Base-by-base conservation (phyloP, 2,888 invertebrate species). In the Ectemnius continuus region DNA sequence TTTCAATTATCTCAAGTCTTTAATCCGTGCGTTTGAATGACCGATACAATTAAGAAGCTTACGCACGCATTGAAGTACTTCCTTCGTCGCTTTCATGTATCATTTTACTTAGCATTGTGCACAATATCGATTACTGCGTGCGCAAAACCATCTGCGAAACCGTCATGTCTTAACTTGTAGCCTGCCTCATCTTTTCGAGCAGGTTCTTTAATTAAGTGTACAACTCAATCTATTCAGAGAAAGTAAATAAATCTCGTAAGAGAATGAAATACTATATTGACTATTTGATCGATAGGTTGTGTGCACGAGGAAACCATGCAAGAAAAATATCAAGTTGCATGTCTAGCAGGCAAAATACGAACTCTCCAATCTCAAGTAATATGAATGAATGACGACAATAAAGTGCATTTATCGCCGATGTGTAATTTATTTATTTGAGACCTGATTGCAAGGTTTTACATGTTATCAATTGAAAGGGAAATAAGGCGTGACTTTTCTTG, bases 331-430 rank as follows among this genome's bases (percentile, higher is more conserved):
- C 13, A 4, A 16, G n/a, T 6, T 52, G 52, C 52, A 52, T 14
- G 6, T 52, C 14, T 52, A 52, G 14, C 5, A 4, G 16, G 52
- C 16, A 4, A 14, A 52, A 52, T 5, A 14, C 6, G 52, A 16
- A 52, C 4, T 52, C 2, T 14, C 52, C 5, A 78, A 82, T 86
- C 78, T 83, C 75, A 80, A 82, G 83, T 71, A 64, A 58, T 83
- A 75, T 81, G 84, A 78, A 86, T 84, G 78, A 79, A 72, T 80
- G 81, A 78, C 78, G 88, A 88, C 87, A 88, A 88, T 88, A 88
- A 88, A 88, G 75, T 87, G 84, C 87, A 85, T 88, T 88, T 82
- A 83, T 57, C 65, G 71, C 73, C 70, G 60, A 67, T 46, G n/a
- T 2, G 36, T 59, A 16, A 23, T 57, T 5, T 46, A 45, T 70